Percentiles rank a stretch among this genome's conserved stretches.
phyloP scores from a whole-genome alignment of 2,113 vertebrate genomes.

The Amblyornis subalaris region DNA sequence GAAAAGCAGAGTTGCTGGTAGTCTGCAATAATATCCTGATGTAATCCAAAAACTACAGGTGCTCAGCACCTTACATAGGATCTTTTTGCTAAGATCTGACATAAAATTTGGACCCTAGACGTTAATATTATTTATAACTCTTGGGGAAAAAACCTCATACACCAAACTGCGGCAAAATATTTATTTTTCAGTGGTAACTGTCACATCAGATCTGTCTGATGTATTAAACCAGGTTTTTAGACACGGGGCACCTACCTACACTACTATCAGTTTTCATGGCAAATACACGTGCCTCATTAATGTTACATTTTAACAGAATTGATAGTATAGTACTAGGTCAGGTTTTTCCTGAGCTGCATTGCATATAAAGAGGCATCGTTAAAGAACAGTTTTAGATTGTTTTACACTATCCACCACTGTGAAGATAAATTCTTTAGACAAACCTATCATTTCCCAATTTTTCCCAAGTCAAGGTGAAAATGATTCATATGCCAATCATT shows the following conservation, averaged over 20 bases:
- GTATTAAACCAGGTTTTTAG: not conserved
- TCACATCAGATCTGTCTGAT: not conserved
- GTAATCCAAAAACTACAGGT: not conserved
- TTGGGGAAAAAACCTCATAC: not conserved
- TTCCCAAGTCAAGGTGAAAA: not conserved
- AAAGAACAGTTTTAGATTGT: not conserved
- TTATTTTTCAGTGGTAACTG: not conserved
- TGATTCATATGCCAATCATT: not conserved
- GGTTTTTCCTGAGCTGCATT: not conserved
- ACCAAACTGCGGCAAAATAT: not conserved
- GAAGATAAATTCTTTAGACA: slow-evolving; percentile 3
- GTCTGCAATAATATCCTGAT: not conserved
- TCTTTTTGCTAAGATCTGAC: not conserved
- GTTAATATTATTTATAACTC: not conserved
- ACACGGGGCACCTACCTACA: not conserved
- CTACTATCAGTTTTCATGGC: not conserved
- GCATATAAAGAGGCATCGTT: not conserved
- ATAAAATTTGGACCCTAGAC: not conserved
- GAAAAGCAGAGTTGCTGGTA: not conserved
- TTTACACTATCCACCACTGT: not conserved
- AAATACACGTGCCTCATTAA: not conserved
- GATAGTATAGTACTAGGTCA: not conserved
- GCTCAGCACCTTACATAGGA: not conserved
- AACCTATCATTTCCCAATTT: not conserved
- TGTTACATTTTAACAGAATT: not conserved